Conservation (phyloP, 2,113 vertebrate species). For the Fulmarus glacialis region DNA sequence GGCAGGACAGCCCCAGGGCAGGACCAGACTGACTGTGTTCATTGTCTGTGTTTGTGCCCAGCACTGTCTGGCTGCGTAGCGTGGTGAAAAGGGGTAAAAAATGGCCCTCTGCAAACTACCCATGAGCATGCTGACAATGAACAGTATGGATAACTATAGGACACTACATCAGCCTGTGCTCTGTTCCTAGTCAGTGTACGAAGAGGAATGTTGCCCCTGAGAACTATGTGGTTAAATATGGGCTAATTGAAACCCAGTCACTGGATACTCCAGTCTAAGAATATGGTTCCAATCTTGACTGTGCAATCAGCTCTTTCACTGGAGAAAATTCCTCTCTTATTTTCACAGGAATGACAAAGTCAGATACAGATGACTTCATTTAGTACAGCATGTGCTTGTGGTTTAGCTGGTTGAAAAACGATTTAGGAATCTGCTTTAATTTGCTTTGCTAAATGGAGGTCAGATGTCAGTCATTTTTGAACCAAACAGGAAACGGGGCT, state of each 20-base stretch:
- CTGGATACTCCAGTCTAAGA: neutral
- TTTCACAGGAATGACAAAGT: neutral
- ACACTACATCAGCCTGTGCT: neutral
- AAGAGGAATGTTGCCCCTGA: neutral
- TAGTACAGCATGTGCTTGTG: neutral
- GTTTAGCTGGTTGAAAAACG: neutral
- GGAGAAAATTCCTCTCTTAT: neutral
- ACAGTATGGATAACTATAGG: neutral
- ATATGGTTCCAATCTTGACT: neutral
- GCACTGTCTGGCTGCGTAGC: accelerated
- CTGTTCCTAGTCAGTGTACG: neutral
- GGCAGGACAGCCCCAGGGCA: neutral
- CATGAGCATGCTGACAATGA: accelerated
- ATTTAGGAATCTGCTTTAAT: neutral
- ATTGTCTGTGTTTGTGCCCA: neutral
- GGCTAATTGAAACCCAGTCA: neutral
- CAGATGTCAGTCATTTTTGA: neutral
- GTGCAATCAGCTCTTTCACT: neutral
- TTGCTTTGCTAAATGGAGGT: neutral
- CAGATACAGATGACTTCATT: neutral
- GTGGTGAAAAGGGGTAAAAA: neutral
- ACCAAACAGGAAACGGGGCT: neutral
- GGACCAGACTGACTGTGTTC: neutral
- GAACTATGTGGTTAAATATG: neutral
- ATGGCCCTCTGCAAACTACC: neutral